Evolutionary conservation across 2,113 vertebrate species (phyloP), one percentile per base, ranked within the genome.

Genomic region (Manacus vitellinus): DNA sequence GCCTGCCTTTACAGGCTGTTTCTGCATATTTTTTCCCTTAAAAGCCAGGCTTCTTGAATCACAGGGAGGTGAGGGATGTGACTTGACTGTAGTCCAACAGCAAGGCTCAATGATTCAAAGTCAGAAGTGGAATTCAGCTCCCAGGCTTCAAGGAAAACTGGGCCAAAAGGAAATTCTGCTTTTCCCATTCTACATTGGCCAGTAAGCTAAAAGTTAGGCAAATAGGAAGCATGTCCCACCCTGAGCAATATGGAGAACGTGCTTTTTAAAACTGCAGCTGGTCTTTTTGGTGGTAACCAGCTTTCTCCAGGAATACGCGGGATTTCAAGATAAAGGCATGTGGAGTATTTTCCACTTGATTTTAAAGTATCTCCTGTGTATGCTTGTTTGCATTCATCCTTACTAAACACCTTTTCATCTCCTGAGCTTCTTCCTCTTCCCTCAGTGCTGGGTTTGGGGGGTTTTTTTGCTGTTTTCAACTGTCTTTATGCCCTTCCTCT

Each of bases 81-180:
- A 89, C 91, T 96, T 94, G 94, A 87, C 92, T 72, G 47, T 67
- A 88, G 75, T 96, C 91, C 97, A 97, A 27, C 16, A 89, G 54
- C 70, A 24, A 95, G 87, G 85, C 93, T 96, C 92, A 97, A 61
- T 94, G 88, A 80, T 96, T 96, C 95, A 94, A 96, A 96, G 85
- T 84, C 82, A 89, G 83, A 49, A 73, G 46, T 89, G 91, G 94
- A 97, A 95, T 96, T 94, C 96, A 94, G 85, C 95, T 96, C 76
- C 94, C 92, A 94, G 95, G 94, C 94, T 94, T 92, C 79, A 72
- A 62, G 93, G 86, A 95, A 39, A 92, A 87, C 88, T 51, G 91
- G 81, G 87, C 92, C 92, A 97, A 96, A 88, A 94, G 94, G 94
- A 92, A 97, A 93, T 85, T 92, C 91, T 94, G 95, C 80, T 96